phyloP scores from a whole-genome alignment of 1,140 invertebrate genomes.

The Linepithema humile region DNA sequence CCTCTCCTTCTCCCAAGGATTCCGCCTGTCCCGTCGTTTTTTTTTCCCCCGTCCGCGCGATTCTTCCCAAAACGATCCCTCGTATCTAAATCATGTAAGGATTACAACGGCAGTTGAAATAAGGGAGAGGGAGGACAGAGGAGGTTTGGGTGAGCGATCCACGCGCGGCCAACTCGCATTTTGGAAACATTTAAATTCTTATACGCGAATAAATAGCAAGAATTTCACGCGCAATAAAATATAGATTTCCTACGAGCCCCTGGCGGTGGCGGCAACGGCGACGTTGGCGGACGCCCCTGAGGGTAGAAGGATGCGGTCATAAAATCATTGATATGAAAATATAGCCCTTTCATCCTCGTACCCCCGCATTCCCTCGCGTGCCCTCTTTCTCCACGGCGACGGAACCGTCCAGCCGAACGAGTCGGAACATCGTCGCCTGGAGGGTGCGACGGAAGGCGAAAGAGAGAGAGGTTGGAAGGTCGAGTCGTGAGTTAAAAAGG shows the following conservation, averaged over 20 bases:
- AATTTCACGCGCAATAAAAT: conserved; percentile 85
- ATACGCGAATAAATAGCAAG: conserved; percentile 85
- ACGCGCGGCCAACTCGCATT: conserved; percentile 77
- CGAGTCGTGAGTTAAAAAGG: conserved; percentile 47
- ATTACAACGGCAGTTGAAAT: conserved; percentile 70
- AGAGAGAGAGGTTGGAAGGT: conserved; percentile 27
- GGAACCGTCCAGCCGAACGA: conserved; percentile 76
- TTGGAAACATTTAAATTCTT: conserved; percentile 85
- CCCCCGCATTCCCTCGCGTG: conserved; percentile 26
- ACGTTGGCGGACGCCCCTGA: conserved; percentile 66
- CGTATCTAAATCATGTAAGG: conserved; percentile 80
- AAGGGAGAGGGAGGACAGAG: not conserved
- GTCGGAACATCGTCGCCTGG: conserved; percentile 40
- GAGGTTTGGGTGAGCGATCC: conserved; percentile 41
- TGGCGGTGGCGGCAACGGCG: conserved; percentile 45
- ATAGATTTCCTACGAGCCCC: conserved; percentile 82
- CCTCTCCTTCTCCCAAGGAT: conserved; percentile 21
- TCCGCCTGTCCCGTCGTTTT: conserved; percentile 24
- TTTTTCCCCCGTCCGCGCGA: conserved; percentile 50
- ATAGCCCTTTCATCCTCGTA: conserved; percentile 76
- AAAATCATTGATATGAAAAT: conserved; percentile 86
- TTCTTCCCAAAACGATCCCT: conserved; percentile 65
- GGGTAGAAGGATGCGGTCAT: conserved; percentile 82
- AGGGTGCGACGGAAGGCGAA: conserved; percentile 37
- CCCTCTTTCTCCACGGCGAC: conserved; percentile 56